Base-by-base conservation (phyloP, 2,797 vertebrate species). In the Psittacula echo region DNA sequence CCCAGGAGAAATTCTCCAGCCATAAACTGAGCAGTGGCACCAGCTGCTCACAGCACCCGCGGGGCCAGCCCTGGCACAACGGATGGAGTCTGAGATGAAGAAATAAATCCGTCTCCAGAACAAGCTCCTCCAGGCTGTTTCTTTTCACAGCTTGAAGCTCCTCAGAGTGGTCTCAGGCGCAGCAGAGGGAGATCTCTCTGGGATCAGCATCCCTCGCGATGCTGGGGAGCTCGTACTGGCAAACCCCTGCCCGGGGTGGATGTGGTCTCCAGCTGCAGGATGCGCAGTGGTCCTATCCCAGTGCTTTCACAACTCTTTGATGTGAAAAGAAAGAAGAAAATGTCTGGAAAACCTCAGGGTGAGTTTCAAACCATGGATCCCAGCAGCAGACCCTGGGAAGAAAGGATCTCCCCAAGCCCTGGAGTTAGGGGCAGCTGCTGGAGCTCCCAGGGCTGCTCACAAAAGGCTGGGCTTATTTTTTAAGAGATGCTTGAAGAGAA, bases 251-350 rank as follows among this genome's bases (percentile, higher is more conserved):
- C 30, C 2, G 0, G 32, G 18, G 14, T 32, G 51, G 42, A 26
- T 1, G 3, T 7, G 22, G 44, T 16, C 3, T 72, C 50, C 50
- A 6, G 5, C 37, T 19, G 44, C 23, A 13, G 3, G 7, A 23
- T 0, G 5, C 8, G 1, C 27, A 3, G 9, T 3, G 20, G 37
- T 23, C 5, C 13, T 9, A 2, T 23, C 37, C 50, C 24, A 39
- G 50, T n/a, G 29, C 9, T n/a, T 23, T 9, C 27, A 9, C 41
- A 14, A n/a, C 41, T 14, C 12, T 53, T 22, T 4, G 2, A 12
- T 24, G 39, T 21, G n/a, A 13, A 61, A 50, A 64, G 71, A 9
- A 29, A 48, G 19, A n/a, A 21, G n/a, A 58, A 34, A 44, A 64
- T 1, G 4, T 5, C 34, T 42, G 50, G 66, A 23, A 34, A 32